phyloP scores from a whole-genome alignment of 2,797 vertebrate species.

The Dicrostonyx torquatus region DNA sequence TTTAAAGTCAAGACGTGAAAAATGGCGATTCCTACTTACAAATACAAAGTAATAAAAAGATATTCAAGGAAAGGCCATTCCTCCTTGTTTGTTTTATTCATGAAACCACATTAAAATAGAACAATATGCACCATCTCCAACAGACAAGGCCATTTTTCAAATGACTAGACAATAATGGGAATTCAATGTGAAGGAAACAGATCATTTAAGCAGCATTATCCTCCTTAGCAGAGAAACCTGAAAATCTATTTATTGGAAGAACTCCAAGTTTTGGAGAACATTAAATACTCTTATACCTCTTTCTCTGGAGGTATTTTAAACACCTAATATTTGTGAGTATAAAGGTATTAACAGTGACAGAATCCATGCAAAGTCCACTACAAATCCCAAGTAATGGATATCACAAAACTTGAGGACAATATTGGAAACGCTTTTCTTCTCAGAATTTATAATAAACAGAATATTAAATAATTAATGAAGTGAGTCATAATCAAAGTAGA shows the following conservation, averaged over 20 bases:
- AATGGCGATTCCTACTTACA: neutral
- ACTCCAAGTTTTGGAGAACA: slow-evolving; percentile 15
- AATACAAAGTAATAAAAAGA: slow-evolving; percentile 11
- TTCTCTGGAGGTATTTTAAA: slow-evolving; percentile 56
- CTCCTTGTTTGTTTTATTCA: slow-evolving; percentile 58
- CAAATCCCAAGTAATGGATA: slow-evolving; percentile 20
- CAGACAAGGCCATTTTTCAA: slow-evolving; percentile 55
- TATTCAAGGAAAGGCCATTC: slow-evolving; percentile 34
- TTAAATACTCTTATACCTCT: slow-evolving; percentile 19
- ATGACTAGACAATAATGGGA: neutral
- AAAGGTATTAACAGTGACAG: neutral
- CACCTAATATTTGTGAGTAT: slow-evolving; percentile 3
- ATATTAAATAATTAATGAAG: slow-evolving; percentile 44
- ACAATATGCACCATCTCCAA: neutral
- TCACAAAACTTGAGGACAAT: neutral
- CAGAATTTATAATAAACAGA: slow-evolving; percentile 15
- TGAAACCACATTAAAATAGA: slow-evolving; percentile 50
- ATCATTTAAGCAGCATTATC: slow-evolving; percentile 52
- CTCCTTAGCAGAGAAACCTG: slow-evolving; percentile 21
- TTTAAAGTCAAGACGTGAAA: slow-evolving; percentile 48
- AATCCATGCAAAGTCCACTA: neutral
- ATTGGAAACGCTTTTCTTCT: neutral
- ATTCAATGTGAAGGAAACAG: neutral
- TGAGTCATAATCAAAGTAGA: slow-evolving; percentile 20
- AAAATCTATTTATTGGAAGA: slow-evolving; percentile 47